These are phyloP conservation scores for Potamilus streckersoni DNA, from an alignment of 1,140 invertebrate genomes.

Conservation along the genomic window DNA sequence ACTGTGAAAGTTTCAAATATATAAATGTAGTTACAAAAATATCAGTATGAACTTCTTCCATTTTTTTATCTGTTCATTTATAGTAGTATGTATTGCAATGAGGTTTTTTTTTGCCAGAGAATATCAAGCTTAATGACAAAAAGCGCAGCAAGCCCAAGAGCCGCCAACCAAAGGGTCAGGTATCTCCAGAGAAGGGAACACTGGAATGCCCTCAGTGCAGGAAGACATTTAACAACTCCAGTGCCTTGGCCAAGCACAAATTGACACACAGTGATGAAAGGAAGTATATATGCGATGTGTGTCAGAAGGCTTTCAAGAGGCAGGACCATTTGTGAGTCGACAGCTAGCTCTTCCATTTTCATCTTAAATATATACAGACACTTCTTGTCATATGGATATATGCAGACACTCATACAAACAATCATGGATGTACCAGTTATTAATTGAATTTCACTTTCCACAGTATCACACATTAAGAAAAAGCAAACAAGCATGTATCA, in stretches of 20 bases:
- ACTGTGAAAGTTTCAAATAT: too few species aligned
- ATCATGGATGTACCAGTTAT: too few species aligned
- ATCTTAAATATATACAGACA: background rate
- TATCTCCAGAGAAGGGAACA: conserved; percentile 43
- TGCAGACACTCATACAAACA: background rate
- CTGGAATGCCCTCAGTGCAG: conserved; percentile 80
- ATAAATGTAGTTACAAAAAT: too few species aligned
- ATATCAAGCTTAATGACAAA: conserved; percentile 13
- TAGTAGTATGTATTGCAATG: too few species aligned
- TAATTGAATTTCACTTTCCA: too few species aligned
- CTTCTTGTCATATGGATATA: background rate
- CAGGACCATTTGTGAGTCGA: conserved; percentile 96
- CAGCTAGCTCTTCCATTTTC: background rate
- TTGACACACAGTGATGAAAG: conserved; percentile 97
- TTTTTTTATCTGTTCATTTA: too few species aligned
- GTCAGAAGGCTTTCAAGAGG: conserved; percentile 97
- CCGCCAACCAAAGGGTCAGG: conserved; percentile 35
- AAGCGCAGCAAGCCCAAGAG: conserved; percentile 29
- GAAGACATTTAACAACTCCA: conserved; percentile 97
- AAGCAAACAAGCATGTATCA: too few species aligned
- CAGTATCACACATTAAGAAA: too few species aligned
- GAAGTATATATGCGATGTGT: conserved; percentile 95
- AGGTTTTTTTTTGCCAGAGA: too few species aligned
- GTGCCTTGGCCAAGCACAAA: conserved; percentile 97
- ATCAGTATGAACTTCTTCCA: too few species aligned